Evolutionary conservation across 1,140 invertebrate genomes (phyloP), one percentile per base, ranked within the genome.

Genomic region (Lepidurus packardi): DNA sequence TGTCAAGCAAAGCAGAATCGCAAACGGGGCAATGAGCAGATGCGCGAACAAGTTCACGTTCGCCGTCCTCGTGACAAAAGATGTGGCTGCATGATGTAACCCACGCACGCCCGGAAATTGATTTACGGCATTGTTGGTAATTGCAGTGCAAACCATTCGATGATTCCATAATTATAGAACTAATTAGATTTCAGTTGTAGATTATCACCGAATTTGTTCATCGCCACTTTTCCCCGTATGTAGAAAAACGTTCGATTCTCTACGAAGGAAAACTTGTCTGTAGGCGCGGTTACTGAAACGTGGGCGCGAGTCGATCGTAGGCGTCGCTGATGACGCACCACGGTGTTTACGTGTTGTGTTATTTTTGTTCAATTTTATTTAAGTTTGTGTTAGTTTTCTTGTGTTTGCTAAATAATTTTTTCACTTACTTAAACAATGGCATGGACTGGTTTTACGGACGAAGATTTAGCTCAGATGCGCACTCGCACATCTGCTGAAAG

Each of bases 391-490:
- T 65, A n/a, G 16, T n/a, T 65, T 65, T 65, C 9, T 16, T 21
- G 16, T 9, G 16, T 65, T 7, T 65, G 16, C 53, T 16, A 13
- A 21, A 65, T 65, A 65, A 65, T 65, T 65, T 47, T 16, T 65
- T 65, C 53, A 65, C 7, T 7, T 16, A n/a, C 16, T 21, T 76
- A 44, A 76, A 77, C 77, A 76, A 80, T 80, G 79, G 44, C 77
- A 24, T 82, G 81, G 81, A 74, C 80, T 73, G 81, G 81, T 10
- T 82, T 82, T 53, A 81, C 79, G 42, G 81, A 81, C 13, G 81
- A 81, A 78, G 81, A 82, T 41, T 79, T 81, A 42, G 80, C 80
- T 10, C 77, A 77, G 76, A 81, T 82, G 11, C 80, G 79, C 43
- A 24, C 24, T 7, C 73, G 73, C 21, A 7, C 24, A 65, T 43